Base-by-base conservation (phyloP, 1,140 invertebrate genomes). In the Drosophila kanapiae region DNA sequence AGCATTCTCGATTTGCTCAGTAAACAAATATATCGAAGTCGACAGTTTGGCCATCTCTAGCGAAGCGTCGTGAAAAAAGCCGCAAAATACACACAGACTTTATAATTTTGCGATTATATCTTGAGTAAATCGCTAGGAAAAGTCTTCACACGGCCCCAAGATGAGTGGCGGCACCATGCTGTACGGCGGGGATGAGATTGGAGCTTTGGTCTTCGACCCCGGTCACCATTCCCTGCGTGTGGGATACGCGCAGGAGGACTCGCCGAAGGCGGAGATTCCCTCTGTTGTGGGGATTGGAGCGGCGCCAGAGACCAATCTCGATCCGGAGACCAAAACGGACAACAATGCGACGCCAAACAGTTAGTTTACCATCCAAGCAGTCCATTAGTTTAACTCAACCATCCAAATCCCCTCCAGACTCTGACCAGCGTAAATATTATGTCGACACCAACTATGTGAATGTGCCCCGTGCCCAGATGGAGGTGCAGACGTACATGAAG, bases 151-250 rank as follows among this genome's bases (percentile, higher is more conserved):
- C 59, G 31, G 47, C 82, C 49, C 82, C 82, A 83, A 78, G 7
- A 93, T 93, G 92, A 93, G 83, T 78, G 83, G 88, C 48, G 90
- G 91, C 60, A 95, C 95, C 58, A 97, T 97, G 96, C 91, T 97
- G 40, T 97, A 97, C 82, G 97, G 97, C 29, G 97, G 97, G 31
- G 99, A 99, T 94, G 99, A 99, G 93, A 99, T 99, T 78, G 98
- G 98, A 14, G 99, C 99, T 0, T 93, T 99, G 61, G 99, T 99
- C 11, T 99, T 99, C 93, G 99, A 99, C 93, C 95, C 98, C 48
- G 99, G 98, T 0, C 97, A 98, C 85, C 97, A 97, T 93, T 98
- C 97, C 2, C 93, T 98, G 37, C 93, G 92, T 54, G 90, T 93
- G 49, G 92, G 92, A 13, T 93, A 93, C 62, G 92, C 92, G 31